A percentile compares a stretch with the other conserved stretches of the same genome.
Conservation (phyloP, 2,113 vertebrate genomes). For the Equus przewalskii region DNA sequence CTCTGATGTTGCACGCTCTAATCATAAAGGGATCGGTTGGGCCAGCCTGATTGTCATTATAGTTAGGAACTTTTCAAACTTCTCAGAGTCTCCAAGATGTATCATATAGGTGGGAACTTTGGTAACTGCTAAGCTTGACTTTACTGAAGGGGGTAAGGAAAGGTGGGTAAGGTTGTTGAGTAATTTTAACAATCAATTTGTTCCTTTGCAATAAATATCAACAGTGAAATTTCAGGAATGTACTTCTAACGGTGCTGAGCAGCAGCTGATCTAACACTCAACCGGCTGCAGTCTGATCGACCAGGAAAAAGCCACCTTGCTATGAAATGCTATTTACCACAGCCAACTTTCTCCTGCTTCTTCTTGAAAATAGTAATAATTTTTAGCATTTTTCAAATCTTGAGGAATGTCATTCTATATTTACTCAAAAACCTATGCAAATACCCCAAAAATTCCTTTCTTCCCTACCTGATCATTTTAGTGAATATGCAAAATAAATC, state of each 20-base stretch:
- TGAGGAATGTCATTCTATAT: neutral
- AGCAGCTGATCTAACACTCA: neutral
- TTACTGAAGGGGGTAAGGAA: neutral
- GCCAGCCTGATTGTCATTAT: neutral
- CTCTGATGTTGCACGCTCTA: neutral
- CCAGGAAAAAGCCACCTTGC: neutral
- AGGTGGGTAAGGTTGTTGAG: neutral
- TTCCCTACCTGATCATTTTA: neutral
- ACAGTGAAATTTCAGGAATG: neutral
- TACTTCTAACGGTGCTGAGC: neutral
- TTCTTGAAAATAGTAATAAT: neutral
- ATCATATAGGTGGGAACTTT: neutral
- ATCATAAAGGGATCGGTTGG: neutral
- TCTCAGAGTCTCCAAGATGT: neutral
- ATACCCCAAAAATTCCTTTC: neutral
- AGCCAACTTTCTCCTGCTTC: neutral
- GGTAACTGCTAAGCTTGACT: neutral
- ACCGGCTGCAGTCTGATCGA: neutral
- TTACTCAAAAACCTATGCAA: constrained; percentile 21
- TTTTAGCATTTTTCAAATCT: constrained; percentile 6
- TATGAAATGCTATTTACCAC: neutral
- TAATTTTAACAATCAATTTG: neutral
- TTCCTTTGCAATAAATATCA: neutral
- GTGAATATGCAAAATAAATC: constrained; percentile 8
- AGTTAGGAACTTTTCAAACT: neutral